Conservation (phyloP, 2,797 vertebrate species). For the Malacoraja senta region DNA sequence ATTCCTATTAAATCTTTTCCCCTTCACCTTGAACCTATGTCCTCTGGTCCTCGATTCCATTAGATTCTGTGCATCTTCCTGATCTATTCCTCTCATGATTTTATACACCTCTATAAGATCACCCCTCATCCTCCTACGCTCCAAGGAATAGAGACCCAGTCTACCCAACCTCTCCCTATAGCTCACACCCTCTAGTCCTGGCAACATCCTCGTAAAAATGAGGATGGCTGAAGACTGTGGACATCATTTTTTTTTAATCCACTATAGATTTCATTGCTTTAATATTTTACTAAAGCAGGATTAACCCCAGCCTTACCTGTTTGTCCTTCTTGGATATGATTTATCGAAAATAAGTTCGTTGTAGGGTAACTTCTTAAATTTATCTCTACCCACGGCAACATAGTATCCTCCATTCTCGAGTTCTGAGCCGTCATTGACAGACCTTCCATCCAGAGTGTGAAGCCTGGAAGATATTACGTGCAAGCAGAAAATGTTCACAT, state of each 20-base stretch:
- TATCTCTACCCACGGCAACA: conserved; percentile 87
- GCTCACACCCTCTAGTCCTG: too few relatives aligned
- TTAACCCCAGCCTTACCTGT: conserved; percentile 62
- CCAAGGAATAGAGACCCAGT: too few relatives aligned
- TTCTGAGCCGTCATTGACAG: conserved; percentile 70
- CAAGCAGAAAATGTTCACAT: background rate
- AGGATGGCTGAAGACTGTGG: too few relatives aligned
- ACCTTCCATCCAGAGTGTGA: conserved; percentile 76
- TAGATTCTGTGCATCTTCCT: too few relatives aligned
- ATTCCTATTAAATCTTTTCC: too few relatives aligned
- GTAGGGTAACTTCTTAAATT: conserved; percentile 83
- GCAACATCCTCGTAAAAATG: too few relatives aligned
- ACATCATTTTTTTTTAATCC: background rate
- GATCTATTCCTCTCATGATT: too few relatives aligned
- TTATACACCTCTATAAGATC: too few relatives aligned
- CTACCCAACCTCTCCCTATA: too few relatives aligned
- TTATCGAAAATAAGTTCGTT: conserved; percentile 75
- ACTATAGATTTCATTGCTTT: background rate
- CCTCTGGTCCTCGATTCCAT: too few relatives aligned
- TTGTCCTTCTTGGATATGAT: conserved; percentile 63
- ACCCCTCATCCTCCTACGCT: too few relatives aligned
- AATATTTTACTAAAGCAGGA: background rate
- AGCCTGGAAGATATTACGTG: conserved; percentile 59
- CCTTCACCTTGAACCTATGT: too few relatives aligned
- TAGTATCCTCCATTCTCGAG: conserved; percentile 88